Evolutionary conservation across 2,113 vertebrate genomes (phyloP).

Genomic region (Numenius arquata): DNA sequence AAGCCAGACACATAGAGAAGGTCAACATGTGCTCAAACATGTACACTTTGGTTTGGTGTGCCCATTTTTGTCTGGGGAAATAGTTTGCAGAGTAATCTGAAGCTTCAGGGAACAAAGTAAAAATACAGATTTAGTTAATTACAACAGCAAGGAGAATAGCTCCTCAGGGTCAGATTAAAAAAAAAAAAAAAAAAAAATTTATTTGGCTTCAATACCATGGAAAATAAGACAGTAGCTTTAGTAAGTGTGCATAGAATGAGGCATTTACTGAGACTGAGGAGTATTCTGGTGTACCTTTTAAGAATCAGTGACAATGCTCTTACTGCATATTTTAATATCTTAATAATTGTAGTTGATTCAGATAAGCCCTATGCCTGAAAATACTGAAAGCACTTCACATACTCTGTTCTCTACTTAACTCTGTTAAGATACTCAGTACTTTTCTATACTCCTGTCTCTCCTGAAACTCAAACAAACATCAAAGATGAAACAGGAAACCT

Average conservation of each 20-base stretch:
- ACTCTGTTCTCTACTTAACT: slow-evolving; percentile 12
- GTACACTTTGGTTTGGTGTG: background rate
- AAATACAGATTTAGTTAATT: background rate
- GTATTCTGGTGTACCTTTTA: background rate
- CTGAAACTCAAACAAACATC: slow-evolving; percentile 58
- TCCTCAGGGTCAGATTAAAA: background rate
- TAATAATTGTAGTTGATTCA: background rate
- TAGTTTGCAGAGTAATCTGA: background rate
- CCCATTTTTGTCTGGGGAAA: background rate
- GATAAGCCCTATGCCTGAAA: slow-evolving; percentile 3
- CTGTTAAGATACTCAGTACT: background rate
- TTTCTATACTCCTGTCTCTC: background rate
- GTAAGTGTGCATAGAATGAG: background rate
- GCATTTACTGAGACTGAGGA: background rate
- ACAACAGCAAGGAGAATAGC: background rate
- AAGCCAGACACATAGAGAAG: background rate
- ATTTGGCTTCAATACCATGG: background rate
- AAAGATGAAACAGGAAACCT: slow-evolving; percentile 44
- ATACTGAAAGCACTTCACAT: background rate
- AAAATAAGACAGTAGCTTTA: background rate
- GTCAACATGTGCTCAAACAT: background rate
- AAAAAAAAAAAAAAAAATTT: background rate
- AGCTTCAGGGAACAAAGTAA: background rate
- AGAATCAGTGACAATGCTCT: background rate
- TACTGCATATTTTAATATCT: background rate